Base-by-base conservation (phyloP, 2,113 vertebrate species). In the Rhinogobius similis region DNA sequence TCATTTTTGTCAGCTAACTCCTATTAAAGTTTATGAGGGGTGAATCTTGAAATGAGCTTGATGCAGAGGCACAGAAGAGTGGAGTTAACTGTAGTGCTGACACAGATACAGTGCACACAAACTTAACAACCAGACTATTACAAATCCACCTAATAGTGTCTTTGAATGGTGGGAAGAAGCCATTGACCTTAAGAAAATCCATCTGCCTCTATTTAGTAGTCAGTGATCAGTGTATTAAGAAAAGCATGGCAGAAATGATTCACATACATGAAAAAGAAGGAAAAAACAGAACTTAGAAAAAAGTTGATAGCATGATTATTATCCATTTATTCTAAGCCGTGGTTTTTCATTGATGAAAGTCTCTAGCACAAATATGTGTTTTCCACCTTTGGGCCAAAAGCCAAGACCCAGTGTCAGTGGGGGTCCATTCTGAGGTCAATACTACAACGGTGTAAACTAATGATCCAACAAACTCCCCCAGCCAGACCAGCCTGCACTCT, bases 361-460 rank as follows among this genome's bases (percentile, higher is more conserved):
- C 78, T 69, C 78, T 6, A 67, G 70, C 78, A 72, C 78, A 70
- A 11, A 67, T 55, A 72, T 65, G 65, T 80, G 63, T 72, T 74
- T 68, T 74, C 79, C 75, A 82, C 84, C 70, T 86, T 76, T 73
- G 73, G 79, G 78, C 65, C 3, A 75, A 73, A 74, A 21, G 79
- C 83, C 81, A 82, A 72, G 43, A 65, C 62, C 83, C 63, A 0
- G 52, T 50, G 70, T 85, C 86, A 73, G 82, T 72, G 16, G 84
- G 80, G 89, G 87, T 86, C 84, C 83, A 70, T 79, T 81, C 80
- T 48, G 82, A 91, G 86, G 91, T 89, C 89, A 92, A 86, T 83
- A 84, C 88, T 77, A 88, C 87, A 90, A 88, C 82, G 86, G 82
- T 81, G 87, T 89, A 88, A 88, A 89, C 86, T 90, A 91, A 92